Evolutionary conservation across 1,140 invertebrate genomes (phyloP).

Genomic region (Euschistus heros): DNA sequence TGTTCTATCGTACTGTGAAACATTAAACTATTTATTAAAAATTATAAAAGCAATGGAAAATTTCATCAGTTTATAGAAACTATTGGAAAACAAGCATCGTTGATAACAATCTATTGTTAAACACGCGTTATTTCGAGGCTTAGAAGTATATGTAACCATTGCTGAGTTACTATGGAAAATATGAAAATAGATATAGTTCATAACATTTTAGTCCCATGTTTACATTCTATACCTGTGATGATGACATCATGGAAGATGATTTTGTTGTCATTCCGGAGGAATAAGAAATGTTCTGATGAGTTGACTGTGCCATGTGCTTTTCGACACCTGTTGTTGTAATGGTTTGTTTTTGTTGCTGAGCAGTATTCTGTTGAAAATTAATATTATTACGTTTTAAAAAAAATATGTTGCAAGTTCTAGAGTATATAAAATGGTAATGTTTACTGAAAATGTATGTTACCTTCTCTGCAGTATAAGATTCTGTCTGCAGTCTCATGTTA

Average conservation of each 20-base stretch:
- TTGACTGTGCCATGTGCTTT: slow-evolving; percentile 55
- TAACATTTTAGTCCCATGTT: too few species aligned
- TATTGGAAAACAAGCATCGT: too few species aligned
- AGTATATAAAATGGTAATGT: neutral
- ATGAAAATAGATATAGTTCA: too few species aligned
- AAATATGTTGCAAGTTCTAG: neutral
- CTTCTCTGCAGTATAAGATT: slow-evolving; percentile 74
- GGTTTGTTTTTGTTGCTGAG: slow-evolving; percentile 72
- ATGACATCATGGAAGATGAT: slow-evolving; percentile 4
- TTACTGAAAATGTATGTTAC: too few species aligned
- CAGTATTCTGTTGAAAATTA: slow-evolving; percentile 42
- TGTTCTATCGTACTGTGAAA: too few species aligned
- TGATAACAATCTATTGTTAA: too few species aligned
- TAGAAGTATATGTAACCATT: too few species aligned
- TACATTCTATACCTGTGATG: slow-evolving; percentile 7
- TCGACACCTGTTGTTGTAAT: slow-evolving; percentile 66
- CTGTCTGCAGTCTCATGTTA: slow-evolving; percentile 71
- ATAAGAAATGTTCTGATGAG: slow-evolving; percentile 61
- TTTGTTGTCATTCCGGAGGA: slow-evolving; percentile 35
- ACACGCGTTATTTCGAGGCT: too few species aligned
- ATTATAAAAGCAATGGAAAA: too few species aligned
- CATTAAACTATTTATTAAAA: too few species aligned
- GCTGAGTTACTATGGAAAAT: too few species aligned
- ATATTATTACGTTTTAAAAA: neutral
- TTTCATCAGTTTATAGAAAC: too few species aligned